Evolutionary conservation across 2,113 vertebrate species (phyloP), one percentile per base, ranked within the genome.

Genomic region (Heptranchias perlo): DNA sequence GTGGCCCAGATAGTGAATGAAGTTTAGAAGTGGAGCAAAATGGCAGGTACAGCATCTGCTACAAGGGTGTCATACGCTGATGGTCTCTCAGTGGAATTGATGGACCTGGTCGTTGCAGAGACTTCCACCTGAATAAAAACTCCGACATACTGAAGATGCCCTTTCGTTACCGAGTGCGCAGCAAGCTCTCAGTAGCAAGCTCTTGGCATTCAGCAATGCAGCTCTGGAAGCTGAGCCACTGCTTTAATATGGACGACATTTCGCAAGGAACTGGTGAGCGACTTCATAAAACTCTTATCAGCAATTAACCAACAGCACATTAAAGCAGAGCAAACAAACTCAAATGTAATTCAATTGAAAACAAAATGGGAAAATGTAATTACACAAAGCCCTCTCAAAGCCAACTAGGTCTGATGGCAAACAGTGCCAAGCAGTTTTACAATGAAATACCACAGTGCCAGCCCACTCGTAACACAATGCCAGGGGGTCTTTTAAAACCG

Each of bases 251-350:
- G 64, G 94, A 13, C 28, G 47, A 69, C 47, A 65, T 35, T 64
- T 65, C 44, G 47, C 44, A 69, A 18, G 62, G 61, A 95, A 49
- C 94, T 69, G 13, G 13, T 52, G n/a, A 69, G 64, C 94, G 23
- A 65, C 94, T 69, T 69, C 94, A 67, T 13, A 95, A 95, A 49
- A 39, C 64, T 47, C 93, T 95, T 69, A 44, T 95, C 94, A 49
- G 64, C 64, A 94, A 94, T 94, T 94, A 94, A 64, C 92, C 91
- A 94, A 65, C 61, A 94, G 92, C 92, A 28, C 25, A 94, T 94
- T 94, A 94, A 94, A 23, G n/a, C 39, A 95, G 44, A 95, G 65
- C 47, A 95, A 95, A 73, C 94, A 49, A 95, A 69, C 94, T 31
- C 94, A 69, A 95, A 69, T 54, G 44, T 28, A 69, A 49, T 95